Percentiles rank a stretch among this genome's conserved stretches.
Conservation (phyloP, 2,888 invertebrate genomes). For the Camptogramma bilineatum region DNA sequence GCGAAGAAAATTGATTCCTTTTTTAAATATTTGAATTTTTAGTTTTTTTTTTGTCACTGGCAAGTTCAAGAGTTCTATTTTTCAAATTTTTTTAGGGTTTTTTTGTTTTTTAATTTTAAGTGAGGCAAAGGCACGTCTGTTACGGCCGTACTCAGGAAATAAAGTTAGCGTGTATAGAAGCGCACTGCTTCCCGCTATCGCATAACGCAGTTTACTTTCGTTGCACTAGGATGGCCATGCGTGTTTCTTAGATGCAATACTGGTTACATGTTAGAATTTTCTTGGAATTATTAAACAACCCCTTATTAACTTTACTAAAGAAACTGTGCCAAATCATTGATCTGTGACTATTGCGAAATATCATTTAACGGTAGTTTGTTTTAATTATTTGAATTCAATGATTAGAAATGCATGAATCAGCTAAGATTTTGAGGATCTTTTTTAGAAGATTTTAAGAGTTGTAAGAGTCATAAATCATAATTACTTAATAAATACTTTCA, state of each 20-base stretch:
- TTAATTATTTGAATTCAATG: no score
- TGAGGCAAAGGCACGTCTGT: slow-evolving; percentile 28
- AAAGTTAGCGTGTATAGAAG: slow-evolving; percentile 10
- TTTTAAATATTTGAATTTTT: slow-evolving; percentile 12
- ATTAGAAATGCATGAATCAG: no score
- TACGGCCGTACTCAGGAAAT: slow-evolving; percentile 38
- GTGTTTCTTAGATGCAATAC: slow-evolving; percentile 27
- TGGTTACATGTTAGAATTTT: slow-evolving; percentile 22
- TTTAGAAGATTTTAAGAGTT: no score
- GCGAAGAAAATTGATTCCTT: slow-evolving; percentile 28
- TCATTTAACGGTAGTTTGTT: not conserved
- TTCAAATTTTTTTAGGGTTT: slow-evolving; percentile 7
- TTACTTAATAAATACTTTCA: no score
- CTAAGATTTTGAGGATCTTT: no score
- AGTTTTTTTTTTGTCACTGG: slow-evolving; percentile 16
- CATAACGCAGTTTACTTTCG: slow-evolving; percentile 38
- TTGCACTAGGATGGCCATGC: slow-evolving; percentile 36
- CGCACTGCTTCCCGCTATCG: slow-evolving; percentile 61
- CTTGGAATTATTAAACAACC: slow-evolving; percentile 26
- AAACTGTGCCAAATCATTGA: not conserved
- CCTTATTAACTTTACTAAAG: slow-evolving; percentile 1
- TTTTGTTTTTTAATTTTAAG: slow-evolving; percentile 21
- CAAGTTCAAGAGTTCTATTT: slow-evolving; percentile 25
- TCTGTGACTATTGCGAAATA: not conserved
- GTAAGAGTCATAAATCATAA: no score